Evolutionary conservation across 2,888 invertebrate genomes (phyloP).

Genomic region (Drosophila neonasuta): DNA sequence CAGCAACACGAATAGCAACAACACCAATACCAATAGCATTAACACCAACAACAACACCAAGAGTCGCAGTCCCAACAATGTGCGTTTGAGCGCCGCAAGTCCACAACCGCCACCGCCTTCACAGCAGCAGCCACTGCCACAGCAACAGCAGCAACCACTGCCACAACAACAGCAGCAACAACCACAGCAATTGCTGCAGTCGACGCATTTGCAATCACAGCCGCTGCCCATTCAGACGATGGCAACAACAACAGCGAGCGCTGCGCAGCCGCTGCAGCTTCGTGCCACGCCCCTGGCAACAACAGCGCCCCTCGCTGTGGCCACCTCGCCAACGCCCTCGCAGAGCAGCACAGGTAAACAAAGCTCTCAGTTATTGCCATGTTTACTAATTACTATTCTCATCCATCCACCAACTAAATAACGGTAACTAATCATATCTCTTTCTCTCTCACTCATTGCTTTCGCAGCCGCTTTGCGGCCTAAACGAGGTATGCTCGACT

Average conservation of each 20-base stretch:
- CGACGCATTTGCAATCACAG: not conserved
- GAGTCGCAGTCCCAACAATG: conserved; percentile 46
- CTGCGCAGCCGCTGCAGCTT: conserved; percentile 43
- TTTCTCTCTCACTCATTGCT: conserved; percentile 41
- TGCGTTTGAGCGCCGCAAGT: conserved; percentile 41
- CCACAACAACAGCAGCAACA: too few relatives aligned
- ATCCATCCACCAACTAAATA: too few relatives aligned
- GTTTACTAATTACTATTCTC: too few relatives aligned
- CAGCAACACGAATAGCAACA: conserved; percentile 13
- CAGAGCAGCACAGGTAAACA: conserved; percentile 84
- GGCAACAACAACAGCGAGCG: conserved; percentile 16
- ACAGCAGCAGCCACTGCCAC: conserved; percentile 2
- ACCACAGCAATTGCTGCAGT: conserved; percentile 3
- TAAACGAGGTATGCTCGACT: conserved; percentile 57
- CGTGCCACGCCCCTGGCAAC: conserved; percentile 49
- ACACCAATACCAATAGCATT: conserved; percentile 12
- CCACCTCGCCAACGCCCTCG: conserved; percentile 87
- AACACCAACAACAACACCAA: conserved; percentile 25
- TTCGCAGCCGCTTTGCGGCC: conserved; percentile 66
- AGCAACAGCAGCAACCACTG: conserved; percentile 25
- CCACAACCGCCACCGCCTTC: conserved; percentile 39
- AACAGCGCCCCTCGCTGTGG: conserved; percentile 65
- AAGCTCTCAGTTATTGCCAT: too few relatives aligned
- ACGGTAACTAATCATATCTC: not conserved
- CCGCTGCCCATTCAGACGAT: conserved; percentile 4